Evolutionary conservation across 2,797 vertebrate genomes (phyloP).

Genomic region (Protosalanx chinensis): DNA sequence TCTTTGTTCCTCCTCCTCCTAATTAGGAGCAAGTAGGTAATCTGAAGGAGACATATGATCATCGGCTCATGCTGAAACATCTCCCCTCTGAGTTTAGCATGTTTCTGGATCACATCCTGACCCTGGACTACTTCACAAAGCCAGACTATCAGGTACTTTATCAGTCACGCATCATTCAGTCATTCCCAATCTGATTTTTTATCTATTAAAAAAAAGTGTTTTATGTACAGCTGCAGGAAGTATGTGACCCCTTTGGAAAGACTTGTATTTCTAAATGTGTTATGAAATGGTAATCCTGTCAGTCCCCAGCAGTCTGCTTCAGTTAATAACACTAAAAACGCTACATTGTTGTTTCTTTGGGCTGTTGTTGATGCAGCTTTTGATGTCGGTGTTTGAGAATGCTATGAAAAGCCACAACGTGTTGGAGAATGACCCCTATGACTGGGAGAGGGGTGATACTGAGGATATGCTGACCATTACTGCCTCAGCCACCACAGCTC

Average conservation of each 20-base stretch:
- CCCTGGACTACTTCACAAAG: conserved; percentile 94
- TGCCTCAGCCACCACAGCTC: conserved; percentile 83
- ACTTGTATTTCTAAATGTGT: background rate
- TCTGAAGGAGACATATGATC: conserved; percentile 94
- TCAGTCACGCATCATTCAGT: too few relatives aligned
- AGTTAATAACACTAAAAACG: too few relatives aligned
- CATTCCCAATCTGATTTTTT: too few relatives aligned
- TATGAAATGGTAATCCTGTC: too few relatives aligned
- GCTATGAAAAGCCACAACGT: conserved; percentile 90
- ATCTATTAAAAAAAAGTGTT: background rate
- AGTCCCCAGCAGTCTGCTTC: too few relatives aligned
- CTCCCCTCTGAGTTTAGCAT: conserved; percentile 89
- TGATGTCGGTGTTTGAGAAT: conserved; percentile 92
- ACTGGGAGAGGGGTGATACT: conserved; percentile 93
- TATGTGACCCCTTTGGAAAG: too few relatives aligned
- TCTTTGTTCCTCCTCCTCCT: background rate
- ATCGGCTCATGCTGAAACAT: conserved; percentile 94
- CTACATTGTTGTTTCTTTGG: conserved; percentile 35
- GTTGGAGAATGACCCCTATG: conserved; percentile 91
- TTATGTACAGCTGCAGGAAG: too few relatives aligned
- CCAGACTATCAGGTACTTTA: conserved; percentile 90
- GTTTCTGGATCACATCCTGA: conserved; percentile 92
- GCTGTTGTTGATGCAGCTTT: conserved; percentile 73
- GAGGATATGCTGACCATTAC: conserved; percentile 85
- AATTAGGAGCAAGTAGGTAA: conserved; percentile 95